Evolutionary conservation across 2,888 invertebrate species (phyloP).

Genomic region (Phyto melanocephala): DNA sequence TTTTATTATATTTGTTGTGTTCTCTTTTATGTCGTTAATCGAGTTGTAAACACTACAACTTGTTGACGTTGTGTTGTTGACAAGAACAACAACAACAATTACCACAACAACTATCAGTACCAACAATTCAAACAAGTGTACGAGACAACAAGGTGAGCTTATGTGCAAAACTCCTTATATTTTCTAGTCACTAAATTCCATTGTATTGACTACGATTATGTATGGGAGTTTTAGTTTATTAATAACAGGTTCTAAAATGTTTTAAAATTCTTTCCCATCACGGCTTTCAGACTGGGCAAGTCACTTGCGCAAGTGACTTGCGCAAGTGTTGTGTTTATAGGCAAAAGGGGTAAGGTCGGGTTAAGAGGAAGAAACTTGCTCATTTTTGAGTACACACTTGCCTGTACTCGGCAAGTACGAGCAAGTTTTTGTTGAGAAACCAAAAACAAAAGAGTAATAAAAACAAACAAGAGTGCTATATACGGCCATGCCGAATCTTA

Average conservation of each 20-base stretch:
- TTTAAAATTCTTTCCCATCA: constrained; percentile 57
- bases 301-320: no score
- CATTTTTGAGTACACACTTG: no score
- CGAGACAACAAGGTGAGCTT: neutral
- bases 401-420: no score
- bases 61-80: constrained; percentile 15
- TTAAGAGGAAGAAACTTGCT: no score
- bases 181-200: neutral
- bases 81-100: neutral
- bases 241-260: constrained; percentile 54
- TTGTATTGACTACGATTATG: neutral
- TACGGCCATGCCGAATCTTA: no score
- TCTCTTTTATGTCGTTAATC: constrained; percentile 35
- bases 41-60: constrained; percentile 37
- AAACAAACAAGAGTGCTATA: no score
- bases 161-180: constrained; percentile 7
- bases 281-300: no score
- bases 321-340: no score
- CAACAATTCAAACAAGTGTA: constrained; percentile 15
- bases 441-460: no score
- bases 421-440: no score
- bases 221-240: constrained; percentile 19
- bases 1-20: neutral
- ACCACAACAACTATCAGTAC: neutral
- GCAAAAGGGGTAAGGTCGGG: no score